Base-by-base conservation (phyloP, 2,888 invertebrate genomes). In the Agonopterix alstromeriana region DNA sequence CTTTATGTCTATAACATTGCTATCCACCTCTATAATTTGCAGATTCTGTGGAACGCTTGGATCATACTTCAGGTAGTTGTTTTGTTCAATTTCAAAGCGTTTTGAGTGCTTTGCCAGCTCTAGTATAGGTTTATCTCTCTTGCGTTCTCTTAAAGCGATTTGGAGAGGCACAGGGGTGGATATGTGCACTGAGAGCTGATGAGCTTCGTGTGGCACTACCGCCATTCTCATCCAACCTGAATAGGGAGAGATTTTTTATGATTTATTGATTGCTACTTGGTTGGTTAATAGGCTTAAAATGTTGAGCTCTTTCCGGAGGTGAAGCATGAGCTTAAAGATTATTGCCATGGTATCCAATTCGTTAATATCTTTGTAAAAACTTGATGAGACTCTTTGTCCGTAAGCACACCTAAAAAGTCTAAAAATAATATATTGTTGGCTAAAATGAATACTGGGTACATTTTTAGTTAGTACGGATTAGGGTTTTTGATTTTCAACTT, bases 11-110 rank as follows among this genome's bases (percentile, higher is more conserved):
- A 84, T 82, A 3, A 86, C 76, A 43, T 85, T 77, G 53, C 71
- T 84, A 53, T 86, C 81, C 10, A 87, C 76, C 57, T 87, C 82
- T 36, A 87, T 67, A 17, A 88, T 86, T 53, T 82, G 83, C n/a
- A 87, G 57, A 51, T 86, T 88, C 57, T 85, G 83, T 1, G 87
- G 87, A 17, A 82, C 81, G 46, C 71, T 79, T 0, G 82, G 81
- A 40, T 87, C 86, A 60, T 87, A 87, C 61, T 83, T 86, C 54
- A 86, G 68, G 55, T 87, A 85, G 52, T 77, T 78, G 57, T 76
- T 67, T 49, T 79, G 74, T 49, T 72, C 70, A 44, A 78, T 58
- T 50, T 80, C 81, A 51, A 69, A 70, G 7, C 73, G 73, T 12
- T 69, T 78, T 1, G 78, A 60, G 49, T 65, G 75, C 51, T 83